Conservation (phyloP, 2,113 vertebrate species). For the Daboia siamensis region DNA sequence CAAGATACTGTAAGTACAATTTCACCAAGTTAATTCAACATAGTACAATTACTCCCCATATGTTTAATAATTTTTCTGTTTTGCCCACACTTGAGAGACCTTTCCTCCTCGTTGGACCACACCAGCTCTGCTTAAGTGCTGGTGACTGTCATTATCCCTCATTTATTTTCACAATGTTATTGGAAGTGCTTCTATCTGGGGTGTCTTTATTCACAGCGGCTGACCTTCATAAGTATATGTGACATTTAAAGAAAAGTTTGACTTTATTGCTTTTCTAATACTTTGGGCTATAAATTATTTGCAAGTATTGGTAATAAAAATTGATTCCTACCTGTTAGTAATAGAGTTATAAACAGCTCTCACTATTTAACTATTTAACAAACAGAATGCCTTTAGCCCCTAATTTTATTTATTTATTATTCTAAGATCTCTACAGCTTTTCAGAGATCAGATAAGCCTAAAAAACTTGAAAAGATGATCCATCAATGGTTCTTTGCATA, state of each 20-base stretch:
- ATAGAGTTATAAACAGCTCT: slow-evolving; percentile 73
- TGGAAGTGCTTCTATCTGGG: slow-evolving; percentile 54
- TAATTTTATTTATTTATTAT: slow-evolving; percentile 70
- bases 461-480: slow-evolving; percentile 68
- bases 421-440: slow-evolving; percentile 59
- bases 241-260: slow-evolving; percentile 66
- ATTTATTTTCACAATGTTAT: slow-evolving; percentile 62
- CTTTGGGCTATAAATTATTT: slow-evolving; percentile 68
- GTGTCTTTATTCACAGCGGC: slow-evolving; percentile 55
- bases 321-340: slow-evolving; percentile 74
- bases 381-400: slow-evolving; percentile 64
- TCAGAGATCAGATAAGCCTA: slow-evolving; percentile 65
- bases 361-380: slow-evolving; percentile 70
- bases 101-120: slow-evolving; percentile 10
- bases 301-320: slow-evolving; percentile 71
- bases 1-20: neutral
- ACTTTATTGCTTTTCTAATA: slow-evolving; percentile 58
- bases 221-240: slow-evolving; percentile 55
- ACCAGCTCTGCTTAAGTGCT: slow-evolving; percentile 35
- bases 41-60: no score
- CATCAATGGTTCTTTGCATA: slow-evolving; percentile 57
- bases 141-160: slow-evolving; percentile 53
- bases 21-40: neutral
- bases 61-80: no score
- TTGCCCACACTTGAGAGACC: no score